phyloP scores from a whole-genome alignment of 1,140 invertebrate species.

The Drosophila funebris region DNA sequence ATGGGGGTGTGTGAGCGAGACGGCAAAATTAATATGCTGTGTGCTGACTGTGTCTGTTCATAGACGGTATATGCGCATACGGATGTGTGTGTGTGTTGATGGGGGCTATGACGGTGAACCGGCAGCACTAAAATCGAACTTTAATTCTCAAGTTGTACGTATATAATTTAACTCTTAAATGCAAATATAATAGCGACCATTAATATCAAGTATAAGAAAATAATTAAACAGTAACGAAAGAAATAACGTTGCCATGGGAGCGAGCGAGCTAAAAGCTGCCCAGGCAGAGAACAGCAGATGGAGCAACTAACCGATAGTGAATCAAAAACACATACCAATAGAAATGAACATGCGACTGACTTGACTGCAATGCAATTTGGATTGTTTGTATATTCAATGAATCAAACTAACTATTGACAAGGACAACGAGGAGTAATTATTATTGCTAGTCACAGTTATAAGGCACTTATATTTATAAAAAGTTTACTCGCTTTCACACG shows the following conservation, averaged over 20 bases:
- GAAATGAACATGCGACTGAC: constrained; percentile 27
- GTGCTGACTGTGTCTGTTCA: constrained; percentile 27
- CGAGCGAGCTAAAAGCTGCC: constrained; percentile 14
- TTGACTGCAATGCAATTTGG: constrained; percentile 28
- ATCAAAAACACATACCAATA: constrained; percentile 18
- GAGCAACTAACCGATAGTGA: constrained; percentile 4
- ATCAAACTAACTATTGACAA: constrained; percentile 19
- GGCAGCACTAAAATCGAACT: constrained; percentile 60
- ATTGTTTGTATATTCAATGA: constrained; percentile 21
- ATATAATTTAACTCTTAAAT: constrained; percentile 9
- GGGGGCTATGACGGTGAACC: constrained; percentile 73
- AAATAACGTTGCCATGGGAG: background rate
- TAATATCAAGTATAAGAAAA: background rate
- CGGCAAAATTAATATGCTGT: constrained; percentile 24
- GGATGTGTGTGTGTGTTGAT: constrained; percentile 32
- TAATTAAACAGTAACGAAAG: background rate
- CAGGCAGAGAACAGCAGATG: constrained; percentile 8
- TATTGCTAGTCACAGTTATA: background rate
- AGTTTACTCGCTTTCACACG: constrained; percentile 43
- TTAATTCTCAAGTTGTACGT: constrained; percentile 24
- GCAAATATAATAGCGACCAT: constrained; percentile 19
- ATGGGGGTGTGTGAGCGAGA: constrained; percentile 45
- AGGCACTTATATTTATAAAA: constrained; percentile 65
- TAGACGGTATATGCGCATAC: constrained; percentile 21
- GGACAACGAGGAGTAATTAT: constrained; percentile 10